phyloP scores from a whole-genome alignment of 2,113 vertebrate genomes.

The Protomyctophum bolini region DNA sequence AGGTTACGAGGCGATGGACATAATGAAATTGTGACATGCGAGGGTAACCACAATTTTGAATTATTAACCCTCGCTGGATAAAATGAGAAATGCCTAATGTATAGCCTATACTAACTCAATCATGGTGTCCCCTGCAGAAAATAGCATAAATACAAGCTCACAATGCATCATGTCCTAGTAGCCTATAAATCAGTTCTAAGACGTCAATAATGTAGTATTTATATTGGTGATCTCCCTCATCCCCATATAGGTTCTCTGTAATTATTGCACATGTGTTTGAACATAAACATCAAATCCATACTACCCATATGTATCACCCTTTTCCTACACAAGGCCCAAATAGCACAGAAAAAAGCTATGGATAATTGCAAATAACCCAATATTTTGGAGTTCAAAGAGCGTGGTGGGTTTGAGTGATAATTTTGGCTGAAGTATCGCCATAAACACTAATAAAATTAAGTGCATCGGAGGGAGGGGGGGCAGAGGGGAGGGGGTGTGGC shows the following conservation, averaged over 20 bases:
- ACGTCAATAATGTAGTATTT: no score
- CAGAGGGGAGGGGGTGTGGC: slow-evolving; percentile 79
- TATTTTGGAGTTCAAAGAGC: slow-evolving; percentile 76
- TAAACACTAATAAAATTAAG: slow-evolving; percentile 98
- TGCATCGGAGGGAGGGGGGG: slow-evolving; percentile 85
- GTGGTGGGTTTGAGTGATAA: slow-evolving; percentile 71
- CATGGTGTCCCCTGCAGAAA: no score
- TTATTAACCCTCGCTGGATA: no score
- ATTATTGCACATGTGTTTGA: slow-evolving; percentile 34
- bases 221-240: no score
- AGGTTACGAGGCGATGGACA: not conserved
- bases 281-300: slow-evolving; percentile 50
- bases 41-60: no score
- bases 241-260: no score
- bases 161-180: no score
- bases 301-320: slow-evolving; percentile 18
- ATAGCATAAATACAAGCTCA: no score
- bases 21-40: not conserved
- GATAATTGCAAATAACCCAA: slow-evolving; percentile 75
- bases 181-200: no score
- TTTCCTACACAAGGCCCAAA: slow-evolving; percentile 57
- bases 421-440: slow-evolving; percentile 81
- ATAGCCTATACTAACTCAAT: no score
- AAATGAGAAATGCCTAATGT: no score
- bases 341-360: slow-evolving; percentile 48